These are phyloP conservation scores for Lepus timidus DNA, from an alignment of 2,113 vertebrate genomes.

Conservation along the genomic window DNA sequence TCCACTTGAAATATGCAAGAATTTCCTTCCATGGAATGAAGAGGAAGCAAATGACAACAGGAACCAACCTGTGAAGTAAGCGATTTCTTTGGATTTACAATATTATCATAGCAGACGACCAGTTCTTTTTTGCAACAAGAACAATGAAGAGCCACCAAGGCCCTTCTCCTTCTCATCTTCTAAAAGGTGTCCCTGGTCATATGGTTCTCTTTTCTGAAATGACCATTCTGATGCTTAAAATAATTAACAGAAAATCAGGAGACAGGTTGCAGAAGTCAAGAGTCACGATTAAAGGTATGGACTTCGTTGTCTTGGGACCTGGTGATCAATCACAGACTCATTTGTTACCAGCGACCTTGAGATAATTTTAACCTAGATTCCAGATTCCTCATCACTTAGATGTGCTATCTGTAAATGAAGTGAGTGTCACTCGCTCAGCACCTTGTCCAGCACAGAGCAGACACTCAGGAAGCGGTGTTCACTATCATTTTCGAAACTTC, in stretches of 20 bases:
- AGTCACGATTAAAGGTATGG: neutral
- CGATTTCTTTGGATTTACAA: neutral
- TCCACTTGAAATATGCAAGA: slow-evolving; percentile 45
- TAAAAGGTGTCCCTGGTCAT: slow-evolving; percentile 15
- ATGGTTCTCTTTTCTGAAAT: slow-evolving; percentile 30
- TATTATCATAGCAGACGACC: slow-evolving; percentile 59
- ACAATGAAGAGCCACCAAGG: slow-evolving; percentile 1
- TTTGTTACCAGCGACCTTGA: neutral
- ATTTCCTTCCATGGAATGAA: slow-evolving; percentile 46
- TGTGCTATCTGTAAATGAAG: neutral
- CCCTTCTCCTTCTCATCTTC: neutral
- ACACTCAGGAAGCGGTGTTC: neutral
- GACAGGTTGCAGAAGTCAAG: neutral
- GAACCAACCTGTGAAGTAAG: neutral
- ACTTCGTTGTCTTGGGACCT: neutral
- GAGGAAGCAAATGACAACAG: neutral
- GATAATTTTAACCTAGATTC: neutral
- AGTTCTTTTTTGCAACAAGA: slow-evolving; percentile 5
- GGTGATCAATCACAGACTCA: neutral
- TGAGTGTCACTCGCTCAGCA: neutral
- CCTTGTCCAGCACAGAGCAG: neutral
- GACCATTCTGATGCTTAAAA: slow-evolving; percentile 57
- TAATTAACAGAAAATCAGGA: slow-evolving; percentile 48
- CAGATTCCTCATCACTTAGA: neutral
- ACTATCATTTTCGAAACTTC: neutral